phyloP scores from a whole-genome alignment of 2,888 invertebrate genomes.

The Pilophorus perplexus region DNA sequence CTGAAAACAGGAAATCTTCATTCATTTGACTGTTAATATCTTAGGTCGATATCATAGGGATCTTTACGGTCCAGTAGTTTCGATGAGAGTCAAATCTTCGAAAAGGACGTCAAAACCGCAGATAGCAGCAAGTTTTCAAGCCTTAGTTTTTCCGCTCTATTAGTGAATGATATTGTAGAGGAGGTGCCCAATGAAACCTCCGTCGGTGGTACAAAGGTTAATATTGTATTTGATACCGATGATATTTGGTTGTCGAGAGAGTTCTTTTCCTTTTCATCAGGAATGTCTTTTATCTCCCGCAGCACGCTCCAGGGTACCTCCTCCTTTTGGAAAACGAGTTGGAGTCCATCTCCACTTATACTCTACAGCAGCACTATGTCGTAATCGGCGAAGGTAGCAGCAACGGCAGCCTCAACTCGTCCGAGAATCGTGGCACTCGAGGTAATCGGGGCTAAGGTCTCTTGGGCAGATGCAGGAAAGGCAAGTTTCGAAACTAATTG shows the following conservation, averaged over 20 bases:
- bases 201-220: no score
- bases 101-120: neutral
- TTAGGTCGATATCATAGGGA: neutral
- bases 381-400: neutral
- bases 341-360: neutral
- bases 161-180: neutral
- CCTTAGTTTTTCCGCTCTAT: neutral
- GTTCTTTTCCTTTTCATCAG: constrained; percentile 3
- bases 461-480: neutral
- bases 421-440: neutral
- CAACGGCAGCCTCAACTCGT: neutral
- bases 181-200: no score
- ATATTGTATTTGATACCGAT: no score
- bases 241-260: neutral
- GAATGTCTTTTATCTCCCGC: neutral
- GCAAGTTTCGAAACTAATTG: neutral
- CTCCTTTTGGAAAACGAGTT: neutral
- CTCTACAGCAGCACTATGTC: neutral
- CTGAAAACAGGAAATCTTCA: no score
- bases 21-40: neutral
- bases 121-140: neutral
- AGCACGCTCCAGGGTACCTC: neutral
- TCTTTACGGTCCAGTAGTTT: neutral
- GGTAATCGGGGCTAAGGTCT: neutral
- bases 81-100: neutral